A percentile compares a stretch with the other conserved stretches of the same genome.
Evolutionary conservation across 2,888 invertebrate genomes (phyloP).

Genomic region (Lissocephala sabroskyi): DNA sequence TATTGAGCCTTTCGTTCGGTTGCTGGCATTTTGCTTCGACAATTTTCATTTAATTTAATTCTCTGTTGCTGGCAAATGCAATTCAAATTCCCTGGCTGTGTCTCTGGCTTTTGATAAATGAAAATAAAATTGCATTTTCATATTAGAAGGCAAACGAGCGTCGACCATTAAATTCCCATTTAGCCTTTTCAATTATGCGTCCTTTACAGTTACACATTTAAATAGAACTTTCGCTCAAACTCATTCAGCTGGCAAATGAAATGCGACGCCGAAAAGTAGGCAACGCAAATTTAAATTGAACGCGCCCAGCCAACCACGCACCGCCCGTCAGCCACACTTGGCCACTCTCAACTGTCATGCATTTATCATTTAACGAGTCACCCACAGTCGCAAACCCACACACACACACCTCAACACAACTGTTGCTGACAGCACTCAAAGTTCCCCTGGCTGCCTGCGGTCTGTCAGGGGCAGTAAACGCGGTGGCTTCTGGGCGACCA

Average conservation of each 20-base stretch:
- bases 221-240: too few species aligned
- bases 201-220: not conserved
- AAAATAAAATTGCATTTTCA: slow-evolving; percentile 16
- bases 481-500: too few species aligned
- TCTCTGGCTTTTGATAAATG: slow-evolving; percentile 2
- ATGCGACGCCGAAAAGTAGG: too few species aligned
- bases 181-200: too few species aligned
- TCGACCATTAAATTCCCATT: too few species aligned
- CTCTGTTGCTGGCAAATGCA: not conserved
- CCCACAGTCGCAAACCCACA: not conserved
- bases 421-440: slow-evolving; percentile 49
- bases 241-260: too few species aligned
- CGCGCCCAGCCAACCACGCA: too few species aligned
- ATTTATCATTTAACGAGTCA: slow-evolving; percentile 23
- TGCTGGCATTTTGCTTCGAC: slow-evolving; percentile 19
- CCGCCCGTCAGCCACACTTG: too few species aligned
- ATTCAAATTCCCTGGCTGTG: not conserved
- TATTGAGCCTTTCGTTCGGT: slow-evolving; percentile 4
- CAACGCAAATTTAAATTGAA: too few species aligned
- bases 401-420: too few species aligned
- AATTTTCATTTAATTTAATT: slow-evolving; percentile 36
- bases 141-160: too few species aligned
- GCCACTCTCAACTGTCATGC: not conserved
- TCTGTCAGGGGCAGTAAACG: not conserved
- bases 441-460: not conserved